Evolutionary conservation across 2,797 vertebrate genomes (phyloP), one percentile per base, ranked within the genome.

Genomic region (Manis pentadactyla): DNA sequence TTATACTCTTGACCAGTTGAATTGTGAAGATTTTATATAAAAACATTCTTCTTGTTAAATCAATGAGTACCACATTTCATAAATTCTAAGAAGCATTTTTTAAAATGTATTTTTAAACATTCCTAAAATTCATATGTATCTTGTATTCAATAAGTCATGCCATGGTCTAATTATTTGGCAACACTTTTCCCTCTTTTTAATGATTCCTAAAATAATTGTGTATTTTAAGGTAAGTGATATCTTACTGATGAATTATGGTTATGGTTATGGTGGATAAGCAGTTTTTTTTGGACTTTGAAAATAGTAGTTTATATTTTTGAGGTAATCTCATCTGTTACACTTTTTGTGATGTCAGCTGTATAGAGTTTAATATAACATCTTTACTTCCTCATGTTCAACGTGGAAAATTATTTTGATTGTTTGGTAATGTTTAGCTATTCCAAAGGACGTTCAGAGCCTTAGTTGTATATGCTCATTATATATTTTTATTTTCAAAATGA

Each of bases 361-460:
- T 19, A 78, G 34, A 71, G 25, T 71, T 87, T 82, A 92, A 78
- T 78, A 29, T 19, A 90, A 59, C 68, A 37, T 83, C 46, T 46
- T 8, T 46, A 46, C 46, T 53, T 23, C 37, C n/a, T 82, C 9
- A 63, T 87, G 34, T 74, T 53, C n/a, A 83, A 46, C 27, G 27
- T 84, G 17, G 15, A 78, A 53, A 73, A 31, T 84, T 84, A 93
- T 61, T 93, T 95, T 61, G 21, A 91, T 75, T 86, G 19, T 68
- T 91, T 46, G 18, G 29, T 64, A 64, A 64, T 12, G 59, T 18
- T 92, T 29, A 49, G 2, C 61, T 94, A 34, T 89, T 84, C 49
- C 87, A 25, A 84, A 88, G 51, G 57, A 57, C 21, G 59, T 69
- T 79, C 34, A 73, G 66, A 89, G 4, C 10, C 68, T 85, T 88